These are phyloP conservation scores for Ailuropoda melanoleuca DNA, from an alignment of 2,113 vertebrate genomes.

Conservation along the genomic window DNA sequence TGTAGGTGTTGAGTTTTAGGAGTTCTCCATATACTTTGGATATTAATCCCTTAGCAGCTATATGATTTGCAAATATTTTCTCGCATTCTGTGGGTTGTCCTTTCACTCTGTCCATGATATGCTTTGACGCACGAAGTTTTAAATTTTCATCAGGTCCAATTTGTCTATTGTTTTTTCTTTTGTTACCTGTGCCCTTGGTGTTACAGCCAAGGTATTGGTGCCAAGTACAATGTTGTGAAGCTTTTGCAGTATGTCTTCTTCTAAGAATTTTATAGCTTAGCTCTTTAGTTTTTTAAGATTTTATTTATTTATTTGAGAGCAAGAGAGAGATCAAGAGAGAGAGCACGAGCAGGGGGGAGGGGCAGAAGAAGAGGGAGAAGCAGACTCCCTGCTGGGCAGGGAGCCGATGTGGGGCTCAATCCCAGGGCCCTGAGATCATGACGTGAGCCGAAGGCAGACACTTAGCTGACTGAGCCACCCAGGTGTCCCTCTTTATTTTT, in stretches of 20 bases:
- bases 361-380: not conserved
- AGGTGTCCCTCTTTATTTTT: not conserved
- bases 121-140: not conserved
- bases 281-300: not conserved
- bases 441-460: not conserved
- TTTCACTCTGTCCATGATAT: not conserved
- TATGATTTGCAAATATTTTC: not conserved
- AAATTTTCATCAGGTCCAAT: not conserved
- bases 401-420: not conserved
- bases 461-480: not conserved
- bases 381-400: not conserved
- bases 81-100: not conserved
- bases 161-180: not conserved
- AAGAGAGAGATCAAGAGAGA: not conserved
- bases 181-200: not conserved
- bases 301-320: not conserved
- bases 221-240: not conserved
- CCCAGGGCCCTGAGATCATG: not conserved
- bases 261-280: not conserved
- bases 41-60: not conserved
- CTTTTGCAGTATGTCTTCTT: not conserved
- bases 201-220: not conserved
- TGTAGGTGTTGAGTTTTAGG: not conserved
- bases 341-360: not conserved
- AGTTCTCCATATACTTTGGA: not conserved